Percentiles rank a stretch among this genome's conserved stretches.
phyloP scores from a whole-genome alignment of 2,797 vertebrate species.

The Anableps anableps region DNA sequence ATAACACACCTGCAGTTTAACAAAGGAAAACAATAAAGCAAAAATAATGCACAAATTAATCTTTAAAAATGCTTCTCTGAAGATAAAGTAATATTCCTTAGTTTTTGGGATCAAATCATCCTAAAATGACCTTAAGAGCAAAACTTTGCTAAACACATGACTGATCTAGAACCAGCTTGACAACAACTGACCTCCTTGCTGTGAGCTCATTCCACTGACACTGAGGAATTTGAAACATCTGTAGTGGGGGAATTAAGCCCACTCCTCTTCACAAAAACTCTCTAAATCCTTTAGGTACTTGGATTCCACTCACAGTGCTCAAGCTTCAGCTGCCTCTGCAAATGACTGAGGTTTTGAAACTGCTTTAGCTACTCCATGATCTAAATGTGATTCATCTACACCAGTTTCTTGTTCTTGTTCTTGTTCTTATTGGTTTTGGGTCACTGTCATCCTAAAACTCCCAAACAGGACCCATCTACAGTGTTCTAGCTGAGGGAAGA shows the following conservation, averaged over 20 bases:
- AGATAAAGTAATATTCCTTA: not conserved
- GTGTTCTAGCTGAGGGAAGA: not conserved
- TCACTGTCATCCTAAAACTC: not conserved
- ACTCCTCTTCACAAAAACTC: constrained; percentile 1
- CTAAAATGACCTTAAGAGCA: not conserved
- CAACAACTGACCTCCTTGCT: constrained; percentile 4
- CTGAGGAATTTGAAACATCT: constrained; percentile 10
- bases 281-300: constrained; percentile 14
- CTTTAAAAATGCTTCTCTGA: not conserved
- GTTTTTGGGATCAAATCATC: not conserved
- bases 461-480: not conserved
- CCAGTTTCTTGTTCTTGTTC: not conserved
- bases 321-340: not conserved
- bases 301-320: not conserved
- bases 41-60: not conserved
- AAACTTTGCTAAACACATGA: not conserved
- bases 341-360: not conserved
- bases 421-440: not conserved
- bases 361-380: not conserved
- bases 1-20: not conserved
- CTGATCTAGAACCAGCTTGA: not conserved
- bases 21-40: not conserved
- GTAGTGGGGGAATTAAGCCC: constrained; percentile 7
- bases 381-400: not conserved
- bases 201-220: constrained; percentile 5